Evolutionary conservation across 2,113 vertebrate genomes (phyloP).

Genomic region (Amblyornis subalaris): DNA sequence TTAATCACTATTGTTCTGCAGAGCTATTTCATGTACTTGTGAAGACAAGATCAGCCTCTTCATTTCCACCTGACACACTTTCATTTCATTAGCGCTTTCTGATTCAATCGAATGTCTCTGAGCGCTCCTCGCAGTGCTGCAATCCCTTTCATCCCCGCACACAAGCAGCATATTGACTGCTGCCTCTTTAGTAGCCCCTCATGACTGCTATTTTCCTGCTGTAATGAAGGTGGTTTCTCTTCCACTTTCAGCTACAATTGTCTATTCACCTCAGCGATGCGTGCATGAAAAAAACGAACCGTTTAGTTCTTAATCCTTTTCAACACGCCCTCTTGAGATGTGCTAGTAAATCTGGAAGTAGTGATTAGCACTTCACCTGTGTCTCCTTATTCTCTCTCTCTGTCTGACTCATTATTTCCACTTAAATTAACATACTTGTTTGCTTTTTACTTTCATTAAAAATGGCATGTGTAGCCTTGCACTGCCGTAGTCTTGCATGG

Average conservation of each 20-base stretch:
- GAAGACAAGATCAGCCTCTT: constrained; percentile 23
- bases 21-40: background rate
- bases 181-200: constrained; percentile 42
- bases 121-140: background rate
- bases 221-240: constrained; percentile 34
- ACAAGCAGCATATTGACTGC: background rate
- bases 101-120: background rate
- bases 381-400: background rate
- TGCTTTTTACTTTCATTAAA: constrained; percentile 14
- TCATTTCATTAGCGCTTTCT: constrained; percentile 19
- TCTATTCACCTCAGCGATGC: background rate
- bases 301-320: constrained; percentile 34
- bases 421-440: constrained; percentile 4
- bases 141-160: background rate
- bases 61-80: constrained; percentile 9
- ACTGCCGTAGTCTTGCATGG: background rate
- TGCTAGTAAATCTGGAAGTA: constrained; percentile 22
- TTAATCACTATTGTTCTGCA: background rate
- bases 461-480: background rate
- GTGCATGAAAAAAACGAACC: background rate
- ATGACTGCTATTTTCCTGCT: constrained; percentile 38
- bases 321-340: background rate
- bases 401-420: constrained; percentile 33
- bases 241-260: background rate
- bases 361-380: constrained; percentile 44